Evolutionary conservation across 2,113 vertebrate species (phyloP), one percentile per base, ranked within the genome.

Genomic region (Piprites chloris): DNA sequence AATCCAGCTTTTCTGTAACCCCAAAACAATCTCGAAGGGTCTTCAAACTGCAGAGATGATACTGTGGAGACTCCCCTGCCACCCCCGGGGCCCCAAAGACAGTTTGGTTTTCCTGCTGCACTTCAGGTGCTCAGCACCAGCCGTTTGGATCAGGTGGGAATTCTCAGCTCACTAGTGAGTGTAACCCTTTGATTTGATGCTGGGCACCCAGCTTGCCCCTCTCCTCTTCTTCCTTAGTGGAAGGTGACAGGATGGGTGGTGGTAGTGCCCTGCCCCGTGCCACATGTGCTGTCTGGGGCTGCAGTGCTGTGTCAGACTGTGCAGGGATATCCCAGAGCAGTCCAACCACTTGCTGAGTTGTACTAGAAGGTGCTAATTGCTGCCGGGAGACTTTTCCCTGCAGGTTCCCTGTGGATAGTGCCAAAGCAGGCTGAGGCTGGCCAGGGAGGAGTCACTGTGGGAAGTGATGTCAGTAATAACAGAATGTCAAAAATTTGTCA

Each of bases 311-410:
- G 50, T 68, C 67, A 65, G 24, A 41, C 9, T 4, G 0, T 10
- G 32, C 6, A 2, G 42, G 11, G 37, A 30, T 32, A 18, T 30
- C 85, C 10, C 30, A 89, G 42, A 28, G 61, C 8, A 42, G 62
- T 50, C 63, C 9, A 6, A 3, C 33, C 2, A 0, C 77, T 82
- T 4, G 0, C 62, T 44, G 58, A 0, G 0, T 4, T 53, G 39
- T 46, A 69, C n/a, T 35, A 49, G 79, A 74, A 92, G 42, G 73
- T 92, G 65, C 24, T 90, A 86, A 81, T 74, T 90, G 83, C 33
- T 90, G 42, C 72, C 42, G 41, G 52, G 21, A 88, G 85, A 71
- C 33, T 77, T 47, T 73, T 78, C 46, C 62, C 65, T 88, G 37
- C 41, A 42, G 72, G 22, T 68, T 92, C 67, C 86, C 72, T 9